Evolutionary conservation across 2,113 vertebrate genomes (phyloP).

Genomic region (Poecile atricapillus): DNA sequence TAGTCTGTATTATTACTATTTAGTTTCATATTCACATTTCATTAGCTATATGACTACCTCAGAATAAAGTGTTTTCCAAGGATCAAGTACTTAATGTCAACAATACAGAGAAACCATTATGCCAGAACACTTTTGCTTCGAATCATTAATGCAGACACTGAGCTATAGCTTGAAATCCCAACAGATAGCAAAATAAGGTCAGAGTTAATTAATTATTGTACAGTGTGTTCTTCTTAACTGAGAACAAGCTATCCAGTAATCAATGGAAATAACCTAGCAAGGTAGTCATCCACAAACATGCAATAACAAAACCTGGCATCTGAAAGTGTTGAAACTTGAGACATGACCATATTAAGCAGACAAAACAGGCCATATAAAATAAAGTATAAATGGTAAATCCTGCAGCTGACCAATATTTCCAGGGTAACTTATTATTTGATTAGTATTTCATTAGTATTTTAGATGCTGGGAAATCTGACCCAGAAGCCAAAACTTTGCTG

Average conservation of each 20-base stretch:
- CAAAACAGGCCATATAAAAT: not conserved
- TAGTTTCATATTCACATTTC: not conserved
- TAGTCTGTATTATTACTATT: not conserved
- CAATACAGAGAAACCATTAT: not conserved
- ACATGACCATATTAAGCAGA: not conserved
- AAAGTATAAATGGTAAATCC: not conserved
- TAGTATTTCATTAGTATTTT: not conserved
- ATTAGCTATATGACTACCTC: not conserved
- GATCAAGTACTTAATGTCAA: not conserved
- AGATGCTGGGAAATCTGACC: not conserved
- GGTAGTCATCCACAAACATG: constrained; percentile 1
- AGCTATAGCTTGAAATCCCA: not conserved
- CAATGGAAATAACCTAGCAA: not conserved
- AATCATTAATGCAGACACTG: not conserved
- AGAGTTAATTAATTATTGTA: constrained; percentile 41
- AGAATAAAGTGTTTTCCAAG: not conserved
- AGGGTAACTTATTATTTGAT: not conserved
- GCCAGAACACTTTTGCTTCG: not conserved
- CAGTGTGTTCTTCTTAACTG: constrained; percentile 4
- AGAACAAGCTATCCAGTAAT: not conserved
- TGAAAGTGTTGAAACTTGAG: not conserved
- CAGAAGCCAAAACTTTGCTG: not conserved
- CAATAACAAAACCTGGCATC: not conserved
- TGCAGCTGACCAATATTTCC: not conserved
- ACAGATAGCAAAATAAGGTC: constrained; percentile 29